These are phyloP conservation scores for Cichladusa arquata DNA, from an alignment of 2,113 vertebrate species.

Conservation along the genomic window DNA sequence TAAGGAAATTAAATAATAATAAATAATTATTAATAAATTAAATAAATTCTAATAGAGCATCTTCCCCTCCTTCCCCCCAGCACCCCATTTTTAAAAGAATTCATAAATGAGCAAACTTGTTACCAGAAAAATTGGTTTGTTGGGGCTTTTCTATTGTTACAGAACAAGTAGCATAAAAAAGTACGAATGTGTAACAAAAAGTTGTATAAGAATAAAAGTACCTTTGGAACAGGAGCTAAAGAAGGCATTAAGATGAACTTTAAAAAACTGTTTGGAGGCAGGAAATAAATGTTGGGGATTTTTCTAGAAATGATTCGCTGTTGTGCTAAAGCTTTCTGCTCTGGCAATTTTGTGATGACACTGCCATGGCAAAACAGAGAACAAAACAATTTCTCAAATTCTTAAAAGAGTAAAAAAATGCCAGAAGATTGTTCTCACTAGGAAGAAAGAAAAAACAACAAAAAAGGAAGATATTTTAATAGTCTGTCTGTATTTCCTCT, in stretches of 20 bases:
- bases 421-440: slow-evolving; percentile 1
- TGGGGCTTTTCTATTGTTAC: not conserved
- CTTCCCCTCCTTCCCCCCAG: fast-evolving
- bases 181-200: not conserved
- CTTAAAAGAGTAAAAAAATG: slow-evolving; percentile 31
- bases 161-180: not conserved
- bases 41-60: not conserved
- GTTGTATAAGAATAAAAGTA: not conserved
- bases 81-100: not conserved
- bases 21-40: too few relatives aligned
- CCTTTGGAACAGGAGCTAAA: not conserved
- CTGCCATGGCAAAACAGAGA: not conserved
- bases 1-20: not conserved
- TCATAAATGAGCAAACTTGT: not conserved
- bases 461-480: not conserved
- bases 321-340: not conserved
- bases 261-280: not conserved
- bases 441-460: not conserved
- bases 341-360: not conserved
- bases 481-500: slow-evolving; percentile 58
- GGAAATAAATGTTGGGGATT: not conserved
- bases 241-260: not conserved
- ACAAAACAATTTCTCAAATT: slow-evolving; percentile 26
- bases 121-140: not conserved
- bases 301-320: not conserved